Conservation (phyloP, 2,888 invertebrate genomes). For the Thumatha senex region DNA sequence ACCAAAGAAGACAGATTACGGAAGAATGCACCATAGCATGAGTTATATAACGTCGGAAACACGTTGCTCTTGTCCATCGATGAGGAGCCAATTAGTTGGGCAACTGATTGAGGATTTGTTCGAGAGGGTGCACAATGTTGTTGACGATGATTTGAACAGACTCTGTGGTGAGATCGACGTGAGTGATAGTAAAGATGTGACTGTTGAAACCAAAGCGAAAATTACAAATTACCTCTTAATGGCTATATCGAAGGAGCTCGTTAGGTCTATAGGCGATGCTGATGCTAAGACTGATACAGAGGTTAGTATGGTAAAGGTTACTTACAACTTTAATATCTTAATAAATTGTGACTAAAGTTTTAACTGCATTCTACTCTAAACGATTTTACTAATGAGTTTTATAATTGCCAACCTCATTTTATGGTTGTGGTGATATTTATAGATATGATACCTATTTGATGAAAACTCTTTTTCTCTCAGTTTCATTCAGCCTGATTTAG, state of each 20-base stretch:
- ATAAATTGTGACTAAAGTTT: conserved; percentile 64
- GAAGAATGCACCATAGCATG: conserved; percentile 78
- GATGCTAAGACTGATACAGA: conserved; percentile 81
- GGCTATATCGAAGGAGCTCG: conserved; percentile 80
- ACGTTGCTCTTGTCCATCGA: conserved; percentile 73
- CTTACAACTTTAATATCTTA: conserved; percentile 22
- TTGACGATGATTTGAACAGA: conserved; percentile 69
- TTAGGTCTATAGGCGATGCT: conserved; percentile 78
- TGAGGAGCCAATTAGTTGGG: conserved; percentile 75
- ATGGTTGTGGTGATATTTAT: conserved; percentile 50
- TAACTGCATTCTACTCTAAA: conserved; percentile 50
- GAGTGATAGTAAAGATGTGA: conserved; percentile 57
- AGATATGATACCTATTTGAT: conserved; percentile 10
- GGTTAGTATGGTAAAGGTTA: conserved; percentile 61
- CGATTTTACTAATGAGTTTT: conserved; percentile 37
- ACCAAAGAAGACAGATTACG: conserved; percentile 76
- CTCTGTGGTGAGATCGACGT: conserved; percentile 67
- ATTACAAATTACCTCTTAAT: conserved; percentile 79
- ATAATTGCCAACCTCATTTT: conserved; percentile 39
- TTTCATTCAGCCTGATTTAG: no score
- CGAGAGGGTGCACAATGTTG: conserved; percentile 70
- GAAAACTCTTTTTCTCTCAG: no score
- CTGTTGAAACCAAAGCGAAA: conserved; percentile 74
- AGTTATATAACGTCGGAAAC: conserved; percentile 71
- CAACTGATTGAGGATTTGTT: conserved; percentile 77